Evolutionary conservation across 2,113 vertebrate species (phyloP).

Genomic region (Lampris incognitus): DNA sequence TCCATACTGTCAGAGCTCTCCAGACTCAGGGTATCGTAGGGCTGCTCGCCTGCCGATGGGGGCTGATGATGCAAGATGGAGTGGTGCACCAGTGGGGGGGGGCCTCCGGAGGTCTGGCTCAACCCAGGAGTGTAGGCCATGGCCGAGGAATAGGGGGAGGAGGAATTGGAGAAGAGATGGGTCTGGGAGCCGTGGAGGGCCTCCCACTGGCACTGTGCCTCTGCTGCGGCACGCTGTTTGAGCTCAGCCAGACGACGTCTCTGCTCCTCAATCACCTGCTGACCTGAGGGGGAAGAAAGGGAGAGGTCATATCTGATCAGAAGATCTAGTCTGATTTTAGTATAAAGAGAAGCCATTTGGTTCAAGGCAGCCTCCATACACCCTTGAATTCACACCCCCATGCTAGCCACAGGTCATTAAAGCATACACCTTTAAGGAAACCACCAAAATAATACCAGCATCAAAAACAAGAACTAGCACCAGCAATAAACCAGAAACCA

Average conservation of each 20-base stretch:
- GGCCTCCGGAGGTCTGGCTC: conserved; percentile 48
- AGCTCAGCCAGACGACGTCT: conserved; percentile 91
- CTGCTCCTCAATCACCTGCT: conserved; percentile 97
- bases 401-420: conserved; percentile 10
- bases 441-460: background rate
- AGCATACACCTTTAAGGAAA: background rate
- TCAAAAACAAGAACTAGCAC: background rate
- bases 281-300: conserved; percentile 82
- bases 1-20: conserved; percentile 99
- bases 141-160: conserved; percentile 60
- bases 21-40: conserved; percentile 95
- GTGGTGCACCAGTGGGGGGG: conserved; percentile 83
- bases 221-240: conserved; percentile 91
- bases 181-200: conserved; percentile 86
- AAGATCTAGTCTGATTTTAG: background rate
- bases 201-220: conserved; percentile 97
- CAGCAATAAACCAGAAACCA: conserved; percentile 24
- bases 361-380: background rate
- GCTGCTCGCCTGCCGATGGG: conserved; percentile 81
- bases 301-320: background rate
- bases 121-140: conserved; percentile 51
- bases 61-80: conserved; percentile 94
- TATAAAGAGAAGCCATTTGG: background rate
- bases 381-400: conserved; percentile 18
- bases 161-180: conserved; percentile 69